These are phyloP conservation scores for Melieria crassipennis DNA, from an alignment of 2,888 invertebrate species.

Conservation along the genomic window DNA sequence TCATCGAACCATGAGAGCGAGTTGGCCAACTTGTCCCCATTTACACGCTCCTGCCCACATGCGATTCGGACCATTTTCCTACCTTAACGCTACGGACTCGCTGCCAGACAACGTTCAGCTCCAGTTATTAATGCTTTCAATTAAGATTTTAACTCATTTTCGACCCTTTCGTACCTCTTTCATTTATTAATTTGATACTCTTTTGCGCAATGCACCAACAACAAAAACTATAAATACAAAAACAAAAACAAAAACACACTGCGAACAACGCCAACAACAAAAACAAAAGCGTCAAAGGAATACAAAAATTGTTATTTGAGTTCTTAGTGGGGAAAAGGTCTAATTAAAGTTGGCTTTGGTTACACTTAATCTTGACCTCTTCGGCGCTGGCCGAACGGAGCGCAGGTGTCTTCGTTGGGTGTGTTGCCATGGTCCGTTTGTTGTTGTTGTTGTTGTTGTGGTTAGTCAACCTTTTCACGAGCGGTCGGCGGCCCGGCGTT, in stretches of 20 bases:
- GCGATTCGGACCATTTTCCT: no score
- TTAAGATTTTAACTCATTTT: conserved; percentile 34
- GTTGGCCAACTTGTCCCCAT: no score
- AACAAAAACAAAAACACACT: conserved; percentile 3
- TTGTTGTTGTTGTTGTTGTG: conserved; percentile 20
- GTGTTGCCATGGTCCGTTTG: conserved; percentile 5
- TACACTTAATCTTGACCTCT: conserved; percentile 34
- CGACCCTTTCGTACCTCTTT: conserved; percentile 29
- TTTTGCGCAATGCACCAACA: not conserved
- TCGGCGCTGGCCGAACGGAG: not conserved
- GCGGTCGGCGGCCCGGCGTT: not conserved
- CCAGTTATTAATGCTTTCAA: conserved; percentile 36
- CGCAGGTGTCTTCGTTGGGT: conserved; percentile 24
- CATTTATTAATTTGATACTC: conserved; percentile 38
- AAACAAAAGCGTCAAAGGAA: conserved; percentile 8
- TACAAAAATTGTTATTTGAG: not conserved
- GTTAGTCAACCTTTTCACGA: conserved; percentile 13
- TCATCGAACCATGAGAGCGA: not conserved
- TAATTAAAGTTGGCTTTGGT: conserved; percentile 37
- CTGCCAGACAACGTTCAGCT: no score
- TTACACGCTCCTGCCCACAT: no score
- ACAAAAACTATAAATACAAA: not conserved
- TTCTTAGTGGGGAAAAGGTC: conserved; percentile 19
- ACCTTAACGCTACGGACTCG: no score
- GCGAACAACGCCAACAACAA: not conserved